These are phyloP conservation scores for Oreochromis niloticus DNA, from an alignment of 2,113 vertebrate species.

Conservation along the genomic window DNA sequence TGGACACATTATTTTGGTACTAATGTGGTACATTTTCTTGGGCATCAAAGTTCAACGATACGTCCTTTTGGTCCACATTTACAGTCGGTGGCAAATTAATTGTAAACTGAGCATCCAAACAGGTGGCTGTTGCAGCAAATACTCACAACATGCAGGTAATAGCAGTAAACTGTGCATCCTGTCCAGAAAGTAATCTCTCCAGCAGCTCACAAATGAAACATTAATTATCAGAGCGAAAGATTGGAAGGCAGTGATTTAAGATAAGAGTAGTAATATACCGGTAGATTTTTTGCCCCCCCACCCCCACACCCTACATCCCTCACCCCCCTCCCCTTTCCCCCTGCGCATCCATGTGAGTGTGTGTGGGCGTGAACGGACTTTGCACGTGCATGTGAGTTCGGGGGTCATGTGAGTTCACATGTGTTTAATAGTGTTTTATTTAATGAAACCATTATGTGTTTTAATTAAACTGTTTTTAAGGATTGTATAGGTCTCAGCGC, in stretches of 20 bases:
- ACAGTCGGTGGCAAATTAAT: not conserved
- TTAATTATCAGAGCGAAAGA: slow-evolving; percentile 56
- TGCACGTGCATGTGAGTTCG: too few relatives aligned
- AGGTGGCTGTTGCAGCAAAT: not conserved
- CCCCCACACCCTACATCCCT: too few relatives aligned
- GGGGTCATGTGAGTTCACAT: too few relatives aligned
- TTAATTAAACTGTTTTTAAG: too few relatives aligned
- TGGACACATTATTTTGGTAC: not conserved
- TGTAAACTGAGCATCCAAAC: not conserved
- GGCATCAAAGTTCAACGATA: not conserved
- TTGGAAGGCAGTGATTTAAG: slow-evolving; percentile 9
- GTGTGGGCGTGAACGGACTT: too few relatives aligned
- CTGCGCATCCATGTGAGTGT: too few relatives aligned
- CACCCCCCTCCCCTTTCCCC: too few relatives aligned
- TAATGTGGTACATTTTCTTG: not conserved
- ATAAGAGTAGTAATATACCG: not conserved
- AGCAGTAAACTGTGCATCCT: slow-evolving; percentile 16
- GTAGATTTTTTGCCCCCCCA: too few relatives aligned
- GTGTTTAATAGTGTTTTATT: too few relatives aligned
- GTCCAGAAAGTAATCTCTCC: slow-evolving; percentile 30
- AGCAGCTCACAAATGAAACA: slow-evolving; percentile 1
- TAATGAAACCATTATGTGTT: too few relatives aligned
- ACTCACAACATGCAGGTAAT: slow-evolving; percentile 8
- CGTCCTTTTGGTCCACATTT: not conserved
- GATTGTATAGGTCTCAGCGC: too few relatives aligned